Evolutionary conservation across 1,140 invertebrate species (phyloP), one percentile per base, ranked within the genome.

Genomic region (Scaptodrosophila lebanonensis): DNA sequence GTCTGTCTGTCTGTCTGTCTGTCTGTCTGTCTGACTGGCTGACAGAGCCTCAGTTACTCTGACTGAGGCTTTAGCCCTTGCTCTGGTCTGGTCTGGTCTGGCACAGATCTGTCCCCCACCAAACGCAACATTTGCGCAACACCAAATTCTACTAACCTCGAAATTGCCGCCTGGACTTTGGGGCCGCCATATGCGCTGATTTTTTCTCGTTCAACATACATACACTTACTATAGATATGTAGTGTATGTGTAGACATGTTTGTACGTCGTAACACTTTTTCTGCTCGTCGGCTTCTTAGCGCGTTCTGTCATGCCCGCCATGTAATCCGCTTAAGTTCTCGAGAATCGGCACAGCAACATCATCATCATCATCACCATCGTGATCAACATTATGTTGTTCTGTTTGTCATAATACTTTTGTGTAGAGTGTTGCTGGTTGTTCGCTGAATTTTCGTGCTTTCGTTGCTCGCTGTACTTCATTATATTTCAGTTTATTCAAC

Each of bases 281-380:
- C 12, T 33, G 12, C 3, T 3, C 6, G 12, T 3, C 22, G 8
- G 22, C 22, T 25, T 25, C 22, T 25, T 25, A 8, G 22, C 8
- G n/a, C n/a, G n/a, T n/a, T 53, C 53, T 57, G 29, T 18, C 39
- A 32, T 18, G 22, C 38, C 20, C 5, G 12, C 40, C 35, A 17
- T 56, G 40, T 79, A 79, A 79, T 73, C 73, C 69, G 75, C 73
- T 79, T 79, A 79, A 66, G 69, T 79, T 79, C 68, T 60, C 48
- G 38, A 67, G 68, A 82, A 79, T 82, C 73, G 73, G 73, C 67
- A 77, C 72, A 77, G 48, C 39, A 27, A 17, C 47, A 59, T 50
- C 40, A 52, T 35, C 66, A 66, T 66, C 63, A 66, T 66, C 52
- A 66, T 66, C 47, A 66, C 59, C 29, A 48, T 63, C 32, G 29